Evolutionary conservation across 1,140 invertebrate genomes (phyloP).

Genomic region (Drosophila lacteicornis): DNA sequence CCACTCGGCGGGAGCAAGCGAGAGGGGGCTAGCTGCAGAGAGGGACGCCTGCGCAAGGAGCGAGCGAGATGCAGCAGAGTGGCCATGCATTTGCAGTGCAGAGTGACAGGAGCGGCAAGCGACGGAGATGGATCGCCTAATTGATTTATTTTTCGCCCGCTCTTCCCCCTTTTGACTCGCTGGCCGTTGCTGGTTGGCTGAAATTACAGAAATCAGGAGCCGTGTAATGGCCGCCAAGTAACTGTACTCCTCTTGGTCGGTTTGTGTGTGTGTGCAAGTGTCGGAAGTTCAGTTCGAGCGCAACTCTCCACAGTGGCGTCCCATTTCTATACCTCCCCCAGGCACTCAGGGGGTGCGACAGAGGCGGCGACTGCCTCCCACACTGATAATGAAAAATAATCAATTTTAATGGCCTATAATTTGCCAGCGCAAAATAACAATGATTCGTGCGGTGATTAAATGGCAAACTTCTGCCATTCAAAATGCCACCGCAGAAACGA

Average conservation of each 20-base stretch:
- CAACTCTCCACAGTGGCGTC: slow-evolving; percentile 1
- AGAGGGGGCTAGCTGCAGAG: not conserved
- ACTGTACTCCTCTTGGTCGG: not conserved
- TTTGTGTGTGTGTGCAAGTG: slow-evolving; percentile 14
- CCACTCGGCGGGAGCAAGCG: not conserved
- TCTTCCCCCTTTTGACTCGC: slow-evolving; percentile 6
- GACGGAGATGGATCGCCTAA: slow-evolving; percentile 56
- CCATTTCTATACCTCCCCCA: not conserved
- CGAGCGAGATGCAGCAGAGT: slow-evolving; percentile 8
- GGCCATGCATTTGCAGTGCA: slow-evolving; percentile 35
- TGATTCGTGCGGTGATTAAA: slow-evolving; percentile 57
- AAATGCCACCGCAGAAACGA: slow-evolving; percentile 40
- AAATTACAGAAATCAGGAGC: slow-evolving; percentile 40
- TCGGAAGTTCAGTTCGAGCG: slow-evolving; percentile 25
- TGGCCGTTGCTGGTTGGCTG: slow-evolving; percentile 46
- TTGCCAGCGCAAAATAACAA: slow-evolving; percentile 69
- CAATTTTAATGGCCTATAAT: slow-evolving; percentile 77
- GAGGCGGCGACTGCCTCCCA: slow-evolving; percentile 28
- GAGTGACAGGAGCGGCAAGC: slow-evolving; percentile 30
- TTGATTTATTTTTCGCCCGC: slow-evolving; percentile 67
- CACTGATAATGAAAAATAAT: slow-evolving; percentile 68
- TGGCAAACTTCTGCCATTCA: slow-evolving; percentile 45
- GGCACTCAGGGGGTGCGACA: slow-evolving; percentile 14
- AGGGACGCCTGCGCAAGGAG: slow-evolving; percentile 20
- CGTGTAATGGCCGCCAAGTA: slow-evolving; percentile 59